Evolutionary conservation across 2,797 vertebrate genomes (phyloP), one percentile per base, ranked within the genome.

Genomic region (Melanotaenia trifasciata): DNA sequence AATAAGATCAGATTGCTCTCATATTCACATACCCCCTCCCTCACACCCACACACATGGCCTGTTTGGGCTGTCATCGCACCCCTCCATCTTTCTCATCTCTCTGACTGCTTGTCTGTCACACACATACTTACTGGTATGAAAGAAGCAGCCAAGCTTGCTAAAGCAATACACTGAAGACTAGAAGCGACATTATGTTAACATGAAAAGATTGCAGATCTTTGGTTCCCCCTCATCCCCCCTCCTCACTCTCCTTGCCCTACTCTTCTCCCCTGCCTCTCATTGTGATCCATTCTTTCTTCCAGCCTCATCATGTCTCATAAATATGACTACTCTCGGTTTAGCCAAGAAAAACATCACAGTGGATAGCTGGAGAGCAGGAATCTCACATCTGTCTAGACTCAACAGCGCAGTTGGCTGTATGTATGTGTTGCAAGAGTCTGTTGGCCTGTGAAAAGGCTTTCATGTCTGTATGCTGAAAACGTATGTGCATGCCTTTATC

Each of bases 1-100:
- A 91, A 92, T 88, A 88, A 88, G 88, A 90, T 92, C 89, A 86
- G 83, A 91, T 89, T 82, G 80, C 78, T 79, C 73, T 87, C 75
- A 70, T 86, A 85, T 83, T 89, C 82, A 80, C 43, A 5, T 58
- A 40, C 69, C 82, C 53, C 73, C 32, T 30, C 56, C 36, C 67
- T 20, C 38, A 59, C 67, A 7, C 59, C 26, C 75, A 57, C 80
- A 51, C 67, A 45, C 50, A 24, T 13, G 3, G 47, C 74, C 87
- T 76, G 77, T 88, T 79, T 87, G 78, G 74, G 76, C 85, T 80
- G 84, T 83, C 87, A 78, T 62, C 10, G 36, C 74, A 83, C 71
- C 79, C 71, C 83, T 84, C 84, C 81, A 53, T 89, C 87, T 77
- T 83, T 70, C 77, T 81, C 74, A 26, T 72, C 64, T 71, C 33